phyloP scores from a whole-genome alignment of 2,888 invertebrate genomes.

The Tromatobia lineatoria region DNA sequence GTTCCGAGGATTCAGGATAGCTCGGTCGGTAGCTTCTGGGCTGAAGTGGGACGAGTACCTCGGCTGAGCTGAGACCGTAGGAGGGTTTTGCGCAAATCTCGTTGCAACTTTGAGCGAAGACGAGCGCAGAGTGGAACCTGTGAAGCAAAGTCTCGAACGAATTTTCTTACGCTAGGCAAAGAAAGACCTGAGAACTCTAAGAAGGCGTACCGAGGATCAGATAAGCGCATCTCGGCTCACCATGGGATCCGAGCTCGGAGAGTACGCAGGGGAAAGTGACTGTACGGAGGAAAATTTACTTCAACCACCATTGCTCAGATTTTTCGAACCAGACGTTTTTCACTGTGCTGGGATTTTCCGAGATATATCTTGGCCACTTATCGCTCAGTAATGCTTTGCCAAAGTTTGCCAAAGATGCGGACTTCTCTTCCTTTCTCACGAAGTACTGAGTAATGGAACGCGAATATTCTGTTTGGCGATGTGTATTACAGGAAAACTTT shows the following conservation, averaged over 20 bases:
- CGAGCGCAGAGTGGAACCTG: slow-evolving; percentile 32
- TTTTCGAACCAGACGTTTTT: slow-evolving; percentile 28
- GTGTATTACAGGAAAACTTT: not conserved
- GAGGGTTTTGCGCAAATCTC: slow-evolving; percentile 61
- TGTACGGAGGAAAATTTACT: not conserved
- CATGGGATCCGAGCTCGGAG: slow-evolving; percentile 11
- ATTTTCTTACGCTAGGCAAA: slow-evolving; percentile 57
- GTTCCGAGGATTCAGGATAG: slow-evolving; percentile 52
- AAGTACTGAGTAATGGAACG: not conserved
- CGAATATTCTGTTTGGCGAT: not conserved
- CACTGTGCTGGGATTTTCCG: slow-evolving; percentile 5
- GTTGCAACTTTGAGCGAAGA: slow-evolving; percentile 54
- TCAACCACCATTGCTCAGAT: slow-evolving; percentile 2
- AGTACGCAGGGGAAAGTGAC: not conserved
- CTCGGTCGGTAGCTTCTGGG: slow-evolving; percentile 54
- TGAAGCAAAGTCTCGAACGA: slow-evolving; percentile 60
- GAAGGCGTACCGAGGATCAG: slow-evolving; percentile 30
- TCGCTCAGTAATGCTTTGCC: not conserved
- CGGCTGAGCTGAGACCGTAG: slow-evolving; percentile 24
- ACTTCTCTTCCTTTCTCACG: not conserved
- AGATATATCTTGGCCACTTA: not conserved
- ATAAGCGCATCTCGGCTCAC: slow-evolving; percentile 31
- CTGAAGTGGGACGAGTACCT: slow-evolving; percentile 47
- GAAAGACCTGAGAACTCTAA: slow-evolving; percentile 42
- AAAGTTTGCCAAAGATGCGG: not conserved